phyloP scores from a whole-genome alignment of 2,888 invertebrate genomes.

The Drosophila melanocephala region DNA sequence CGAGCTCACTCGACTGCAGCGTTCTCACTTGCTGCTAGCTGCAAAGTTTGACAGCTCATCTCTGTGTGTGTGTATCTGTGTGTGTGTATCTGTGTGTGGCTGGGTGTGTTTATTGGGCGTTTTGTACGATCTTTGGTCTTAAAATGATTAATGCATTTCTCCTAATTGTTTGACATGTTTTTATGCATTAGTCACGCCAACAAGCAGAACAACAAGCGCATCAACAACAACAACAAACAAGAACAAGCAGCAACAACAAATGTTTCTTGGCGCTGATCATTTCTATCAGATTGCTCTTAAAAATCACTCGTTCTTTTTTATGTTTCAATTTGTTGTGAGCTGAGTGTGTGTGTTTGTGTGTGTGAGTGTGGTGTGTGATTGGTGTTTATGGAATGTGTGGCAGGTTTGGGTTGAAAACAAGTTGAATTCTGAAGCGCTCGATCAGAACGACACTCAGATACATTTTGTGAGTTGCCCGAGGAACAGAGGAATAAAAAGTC shows the following conservation, averaged over 20 bases:
- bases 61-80: constrained; percentile 28
- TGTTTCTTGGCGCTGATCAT: constrained; percentile 31
- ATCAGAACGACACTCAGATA: constrained; percentile 11
- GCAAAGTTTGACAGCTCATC: constrained; percentile 34
- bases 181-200: constrained; percentile 58
- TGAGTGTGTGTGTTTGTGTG: neutral
- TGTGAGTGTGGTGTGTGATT: neutral
- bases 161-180: constrained; percentile 59
- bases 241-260: constrained; percentile 18
- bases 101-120: constrained; percentile 50
- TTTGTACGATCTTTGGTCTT: constrained; percentile 37
- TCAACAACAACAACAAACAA: neutral
- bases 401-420: constrained; percentile 6
- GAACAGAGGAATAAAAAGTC: constrained; percentile 5
- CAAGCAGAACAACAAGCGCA: constrained; percentile 4
- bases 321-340: constrained; percentile 20
- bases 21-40: neutral
- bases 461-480: constrained; percentile 12
- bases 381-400: constrained; percentile 5
- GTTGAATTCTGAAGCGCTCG: constrained; percentile 24
- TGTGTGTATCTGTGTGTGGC: constrained; percentile 13
- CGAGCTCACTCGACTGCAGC: neutral
- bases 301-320: constrained; percentile 12
- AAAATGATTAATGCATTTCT: constrained; percentile 62
- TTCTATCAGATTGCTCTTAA: constrained; percentile 22